Conservation (phyloP, 2,888 invertebrate species). For the Dioctria rufipes region DNA sequence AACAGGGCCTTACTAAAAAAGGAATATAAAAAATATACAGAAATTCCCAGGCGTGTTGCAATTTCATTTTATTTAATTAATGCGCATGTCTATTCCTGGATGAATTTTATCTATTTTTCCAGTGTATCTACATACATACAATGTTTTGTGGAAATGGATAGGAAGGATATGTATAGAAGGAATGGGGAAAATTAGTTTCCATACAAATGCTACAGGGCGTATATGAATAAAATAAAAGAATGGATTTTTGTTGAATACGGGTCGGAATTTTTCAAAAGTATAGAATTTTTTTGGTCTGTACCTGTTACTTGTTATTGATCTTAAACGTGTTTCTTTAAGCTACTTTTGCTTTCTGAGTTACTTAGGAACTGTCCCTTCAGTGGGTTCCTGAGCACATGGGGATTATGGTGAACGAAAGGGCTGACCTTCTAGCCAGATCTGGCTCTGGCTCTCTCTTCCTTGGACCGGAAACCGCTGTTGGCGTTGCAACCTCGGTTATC, state of each 20-base stretch:
- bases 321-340: too few species aligned
- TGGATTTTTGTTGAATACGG: not conserved
- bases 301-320: too few species aligned
- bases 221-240: not conserved
- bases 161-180: not conserved
- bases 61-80: not conserved
- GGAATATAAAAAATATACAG: not conserved
- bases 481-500: too few species aligned
- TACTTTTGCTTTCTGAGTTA: too few species aligned
- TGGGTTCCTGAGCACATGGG: too few species aligned
- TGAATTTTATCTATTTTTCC: slow-evolving; percentile 35
- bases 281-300: too few species aligned
- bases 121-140: not conserved
- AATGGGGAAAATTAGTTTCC: slow-evolving; percentile 24
- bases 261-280: not conserved
- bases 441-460: too few species aligned
- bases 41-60: slow-evolving; percentile 32
- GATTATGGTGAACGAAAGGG: too few species aligned
- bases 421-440: too few species aligned
- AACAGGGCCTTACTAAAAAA: slow-evolving; percentile 25
- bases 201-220: slow-evolving; percentile 12
- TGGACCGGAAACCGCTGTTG: too few species aligned
- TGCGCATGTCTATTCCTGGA: slow-evolving; percentile 20
- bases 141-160: slow-evolving; percentile 14
- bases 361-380: too few species aligned